Evolutionary conservation across 2,797 vertebrate genomes (phyloP), one percentile per base, ranked within the genome.

Genomic region (Varecia variegata): DNA sequence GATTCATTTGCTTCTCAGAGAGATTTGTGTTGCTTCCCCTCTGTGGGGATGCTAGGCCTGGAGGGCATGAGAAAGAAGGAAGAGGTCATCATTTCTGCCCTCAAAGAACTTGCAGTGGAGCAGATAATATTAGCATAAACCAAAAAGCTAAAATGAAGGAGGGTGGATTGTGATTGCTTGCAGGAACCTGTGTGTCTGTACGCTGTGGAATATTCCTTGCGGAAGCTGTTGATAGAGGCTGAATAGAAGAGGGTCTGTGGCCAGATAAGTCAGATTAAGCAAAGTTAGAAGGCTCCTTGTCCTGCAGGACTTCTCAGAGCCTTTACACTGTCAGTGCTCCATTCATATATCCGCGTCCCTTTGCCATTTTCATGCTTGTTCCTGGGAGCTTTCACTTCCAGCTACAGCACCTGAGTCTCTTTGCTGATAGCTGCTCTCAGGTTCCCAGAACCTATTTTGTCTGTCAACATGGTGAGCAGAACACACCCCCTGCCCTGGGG

Each of bases 61-160:
- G 67, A 85, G 90, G 86, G 60, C 32, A 4, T 38, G 1, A 15
- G 79, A 23, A 18, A 20, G 71, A 20, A 52, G 45, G 47, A 40
- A 18, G 74, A 79, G 47, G 83, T 45, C 79, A 10, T n/a, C 38
- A 0, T 38, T 67, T 35, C 90, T 92, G 92, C 76, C 95, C 73
- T 35, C 6, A 27, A 83, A 84, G 74, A 71, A 7, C 27, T 32
- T 3, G 23, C 56, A 35, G 20, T 2, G 13, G 11, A 50, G 68
- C 70, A 4, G 74, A 56, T 2, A 8, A 8, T 2, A n/a, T 77
- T 68, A 87, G 95, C 86, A 80, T 65, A 52, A 81, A 62, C 80
- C 0, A 12, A 12, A 56, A 7, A 27, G 62, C 17, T 32, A 43
- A 20, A 50, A 27, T 0, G 3, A 5, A 1, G 4, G 56, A 20